Evolutionary conservation across 2,888 invertebrate species (phyloP), one percentile per base, ranked within the genome.

Genomic region (Drosophila macrothrix): DNA sequence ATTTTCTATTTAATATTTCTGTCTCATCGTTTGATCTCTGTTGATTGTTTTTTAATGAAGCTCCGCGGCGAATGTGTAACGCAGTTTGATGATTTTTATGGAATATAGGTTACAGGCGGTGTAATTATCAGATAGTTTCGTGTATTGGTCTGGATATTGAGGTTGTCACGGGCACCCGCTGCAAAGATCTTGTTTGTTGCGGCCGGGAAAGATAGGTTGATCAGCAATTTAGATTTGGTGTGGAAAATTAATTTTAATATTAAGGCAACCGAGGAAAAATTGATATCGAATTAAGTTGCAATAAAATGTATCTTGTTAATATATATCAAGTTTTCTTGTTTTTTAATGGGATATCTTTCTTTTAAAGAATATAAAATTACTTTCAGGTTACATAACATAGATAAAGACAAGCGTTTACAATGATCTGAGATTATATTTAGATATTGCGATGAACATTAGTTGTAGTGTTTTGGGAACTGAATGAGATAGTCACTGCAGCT

Each of bases 1-100:
- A 83, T 82, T 78, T 76, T 50, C 35, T 49, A 70, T 70, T 49
- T 33, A 28, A 52, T 56, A 58, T 61, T 54, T 55, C 56, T 52
- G 33, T 56, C 56, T 39, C 39, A 55, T 49, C 54, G 54, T 25
- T 25, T 46, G 25, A 46, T 46, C 46, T 46, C 46, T 9, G 25
- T 59, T 86, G 88, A 85, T 88, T 88, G 85, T 75, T 80, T 86
- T 85, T 85, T 88, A 88, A 85, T 85, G 82, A 88, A 86, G 82
- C 67, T 69, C 72, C 72, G 68, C 72, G 52, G 82, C 62, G 76
- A 81, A 87, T 88, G 83, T 81, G 88, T 84, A 88, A 81, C 86
- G 79, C 70, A 88, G 82, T 85, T 85, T 85, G 72, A 86, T 88
- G 80, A 82, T 78, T 88, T 88, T 85, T 86, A 88, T 88, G 83